phyloP scores from a whole-genome alignment of 2,888 invertebrate genomes.

The Troglohyphantes excavatus region DNA sequence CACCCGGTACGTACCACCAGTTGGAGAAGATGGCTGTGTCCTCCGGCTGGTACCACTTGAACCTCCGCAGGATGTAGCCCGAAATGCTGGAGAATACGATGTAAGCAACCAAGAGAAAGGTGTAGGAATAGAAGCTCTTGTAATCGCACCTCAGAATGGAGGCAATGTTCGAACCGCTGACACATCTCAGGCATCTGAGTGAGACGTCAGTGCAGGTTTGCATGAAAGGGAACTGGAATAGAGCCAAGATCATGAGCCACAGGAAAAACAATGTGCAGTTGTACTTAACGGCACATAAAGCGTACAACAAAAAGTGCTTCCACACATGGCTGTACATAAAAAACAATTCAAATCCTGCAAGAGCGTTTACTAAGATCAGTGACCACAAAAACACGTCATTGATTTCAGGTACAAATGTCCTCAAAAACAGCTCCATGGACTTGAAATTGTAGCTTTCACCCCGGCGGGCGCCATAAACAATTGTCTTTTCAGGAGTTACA shows the following conservation, averaged over 20 bases:
- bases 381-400: constrained; percentile 84
- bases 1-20: constrained; percentile 83
- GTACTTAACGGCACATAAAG: constrained; percentile 83
- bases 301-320: constrained; percentile 81
- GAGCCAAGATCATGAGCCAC: constrained; percentile 83
- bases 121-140: constrained; percentile 80
- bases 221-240: constrained; percentile 83
- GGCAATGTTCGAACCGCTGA: constrained; percentile 82
- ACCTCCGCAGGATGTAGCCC: constrained; percentile 77
- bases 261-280: constrained; percentile 83
- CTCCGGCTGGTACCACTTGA: constrained; percentile 56
- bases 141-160: constrained; percentile 81
- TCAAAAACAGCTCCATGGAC: constrained; percentile 83
- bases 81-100: constrained; percentile 80
- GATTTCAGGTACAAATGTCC: constrained; percentile 84
- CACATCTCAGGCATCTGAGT: constrained; percentile 81
- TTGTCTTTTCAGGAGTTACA: constrained; percentile 83
- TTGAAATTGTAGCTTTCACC: constrained; percentile 83
- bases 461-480: constrained; percentile 83
- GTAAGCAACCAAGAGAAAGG: constrained; percentile 81
- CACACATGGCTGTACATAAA: constrained; percentile 82
- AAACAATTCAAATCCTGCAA: constrained; percentile 83
- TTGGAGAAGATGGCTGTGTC: constrained; percentile 78
- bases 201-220: constrained; percentile 81
- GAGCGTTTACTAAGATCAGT: constrained; percentile 83